Evolutionary conservation across 2,888 invertebrate genomes (phyloP).

Genomic region (Leptopilina syphax): DNA sequence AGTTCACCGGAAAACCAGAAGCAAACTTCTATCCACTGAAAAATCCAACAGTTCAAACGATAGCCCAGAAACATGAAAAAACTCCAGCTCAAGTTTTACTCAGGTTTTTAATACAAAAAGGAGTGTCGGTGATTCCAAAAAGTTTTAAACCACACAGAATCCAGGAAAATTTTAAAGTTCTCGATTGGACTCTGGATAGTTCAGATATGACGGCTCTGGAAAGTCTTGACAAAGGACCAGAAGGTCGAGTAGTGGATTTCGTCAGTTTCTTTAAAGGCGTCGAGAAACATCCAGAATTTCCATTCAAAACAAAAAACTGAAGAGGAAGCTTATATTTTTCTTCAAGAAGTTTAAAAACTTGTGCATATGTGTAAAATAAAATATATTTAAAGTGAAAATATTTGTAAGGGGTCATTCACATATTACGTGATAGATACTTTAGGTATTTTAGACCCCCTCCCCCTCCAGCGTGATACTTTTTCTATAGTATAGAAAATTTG

Average conservation of each 20-base stretch:
- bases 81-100: slow-evolving; percentile 87
- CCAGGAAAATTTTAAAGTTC: slow-evolving; percentile 86
- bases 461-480: too few species aligned
- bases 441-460: too few species aligned
- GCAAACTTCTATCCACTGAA: slow-evolving; percentile 73
- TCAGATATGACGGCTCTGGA: slow-evolving; percentile 82
- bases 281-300: slow-evolving; percentile 85
- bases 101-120: slow-evolving; percentile 85
- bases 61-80: slow-evolving; percentile 71
- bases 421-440: too few species aligned
- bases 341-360: too few species aligned
- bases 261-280: slow-evolving; percentile 81
- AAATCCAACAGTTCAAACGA: slow-evolving; percentile 79
- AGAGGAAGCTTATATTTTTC: too few species aligned
- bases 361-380: too few species aligned
- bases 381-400: too few species aligned
- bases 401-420: too few species aligned
- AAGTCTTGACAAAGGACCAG: slow-evolving; percentile 82
- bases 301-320: slow-evolving; percentile 75
- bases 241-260: slow-evolving; percentile 85
- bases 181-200: slow-evolving; percentile 83
- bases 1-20: too few species aligned
- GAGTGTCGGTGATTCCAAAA: slow-evolving; percentile 89
- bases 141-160: slow-evolving; percentile 87
- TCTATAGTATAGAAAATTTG: too few species aligned